phyloP scores from a whole-genome alignment of 2,888 invertebrate species.

The Drosophila austrosaltans region DNA sequence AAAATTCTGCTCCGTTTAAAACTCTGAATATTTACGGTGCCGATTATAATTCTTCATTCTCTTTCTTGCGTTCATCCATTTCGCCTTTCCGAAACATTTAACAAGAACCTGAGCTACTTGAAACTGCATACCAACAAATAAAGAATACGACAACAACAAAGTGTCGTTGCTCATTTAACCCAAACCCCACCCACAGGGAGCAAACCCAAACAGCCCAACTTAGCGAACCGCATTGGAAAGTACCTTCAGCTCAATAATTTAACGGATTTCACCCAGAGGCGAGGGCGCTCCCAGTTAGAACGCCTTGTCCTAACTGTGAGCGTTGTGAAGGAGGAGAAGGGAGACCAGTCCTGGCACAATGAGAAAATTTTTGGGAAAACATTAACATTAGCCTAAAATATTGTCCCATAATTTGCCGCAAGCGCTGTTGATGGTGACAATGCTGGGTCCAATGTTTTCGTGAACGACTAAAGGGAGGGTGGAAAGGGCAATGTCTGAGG shows the following conservation, averaged over 20 bases:
- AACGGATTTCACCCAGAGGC: conserved; percentile 77
- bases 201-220: conserved; percentile 11
- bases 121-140: conserved; percentile 47
- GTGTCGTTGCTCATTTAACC: conserved; percentile 77
- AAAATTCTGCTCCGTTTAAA: no score
- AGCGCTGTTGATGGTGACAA: conserved; percentile 71
- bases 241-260: conserved; percentile 81
- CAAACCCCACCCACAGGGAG: conserved; percentile 47
- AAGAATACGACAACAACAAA: conserved; percentile 51
- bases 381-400: conserved; percentile 83
- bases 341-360: conserved; percentile 62
- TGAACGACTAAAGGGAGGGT: conserved; percentile 8
- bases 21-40: no score
- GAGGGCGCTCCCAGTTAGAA: conserved; percentile 14
- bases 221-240: conserved; percentile 76
- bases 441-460: conserved; percentile 39
- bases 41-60: not conserved
- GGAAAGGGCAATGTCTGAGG: conserved; percentile 21
- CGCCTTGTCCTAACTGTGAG: conserved; percentile 1
- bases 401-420: conserved; percentile 81
- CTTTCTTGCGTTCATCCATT: conserved; percentile 33
- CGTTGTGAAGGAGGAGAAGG: not conserved
- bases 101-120: conserved; percentile 45
- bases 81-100: conserved; percentile 47
- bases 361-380: conserved; percentile 76